phyloP scores from a whole-genome alignment of 2,113 vertebrate species.

The Pomatostomus ruficeps region DNA sequence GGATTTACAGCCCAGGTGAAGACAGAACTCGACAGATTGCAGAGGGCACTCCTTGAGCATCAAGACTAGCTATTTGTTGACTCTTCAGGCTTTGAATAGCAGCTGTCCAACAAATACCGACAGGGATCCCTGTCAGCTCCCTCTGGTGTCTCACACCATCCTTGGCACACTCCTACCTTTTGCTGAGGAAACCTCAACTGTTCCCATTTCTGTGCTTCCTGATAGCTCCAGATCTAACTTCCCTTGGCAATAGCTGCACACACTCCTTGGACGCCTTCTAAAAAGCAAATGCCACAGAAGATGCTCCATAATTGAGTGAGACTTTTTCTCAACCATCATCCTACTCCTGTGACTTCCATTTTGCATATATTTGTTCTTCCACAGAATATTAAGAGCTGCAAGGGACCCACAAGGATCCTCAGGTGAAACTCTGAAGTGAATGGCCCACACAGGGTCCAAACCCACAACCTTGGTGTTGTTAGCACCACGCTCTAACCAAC shows the following conservation, averaged over 20 bases:
- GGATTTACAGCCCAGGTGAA: not conserved
- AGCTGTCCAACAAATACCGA: not conserved
- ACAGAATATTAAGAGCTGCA: not conserved
- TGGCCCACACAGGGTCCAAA: not conserved
- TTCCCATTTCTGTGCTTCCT: not conserved
- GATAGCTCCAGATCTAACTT: not conserved
- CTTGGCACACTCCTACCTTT: not conserved
- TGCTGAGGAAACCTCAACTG: not conserved
- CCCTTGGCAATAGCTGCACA: not conserved
- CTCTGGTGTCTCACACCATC: not conserved
- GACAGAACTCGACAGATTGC: not conserved
- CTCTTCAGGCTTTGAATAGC: not conserved
- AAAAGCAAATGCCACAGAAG: not conserved
- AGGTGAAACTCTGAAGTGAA: not conserved
- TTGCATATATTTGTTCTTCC: not conserved
- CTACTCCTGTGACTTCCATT: not conserved
- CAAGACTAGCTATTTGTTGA: not conserved
- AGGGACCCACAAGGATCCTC: not conserved
- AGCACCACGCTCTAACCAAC: not conserved
- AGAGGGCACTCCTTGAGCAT: not conserved
- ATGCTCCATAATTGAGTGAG: not conserved
- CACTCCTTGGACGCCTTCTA: not conserved
- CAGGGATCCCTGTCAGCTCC: not conserved
- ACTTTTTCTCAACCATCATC: not conserved
- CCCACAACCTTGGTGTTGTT: not conserved